Conservation (phyloP, 2,113 vertebrate species). For the Cnemophilus loriae region DNA sequence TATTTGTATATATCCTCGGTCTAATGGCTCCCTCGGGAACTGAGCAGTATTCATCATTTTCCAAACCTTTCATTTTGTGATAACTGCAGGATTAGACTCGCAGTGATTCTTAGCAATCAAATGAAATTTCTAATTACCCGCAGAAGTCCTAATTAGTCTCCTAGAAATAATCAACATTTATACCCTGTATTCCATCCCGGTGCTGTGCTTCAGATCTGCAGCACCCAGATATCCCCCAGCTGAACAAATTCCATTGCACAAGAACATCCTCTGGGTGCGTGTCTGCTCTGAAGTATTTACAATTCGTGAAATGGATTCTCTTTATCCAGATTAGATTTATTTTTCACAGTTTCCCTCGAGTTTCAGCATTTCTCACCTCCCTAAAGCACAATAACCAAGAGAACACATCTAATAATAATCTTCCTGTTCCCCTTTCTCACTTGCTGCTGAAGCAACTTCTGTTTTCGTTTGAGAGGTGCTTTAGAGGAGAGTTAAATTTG, state of each 20-base stretch:
- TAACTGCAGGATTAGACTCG: background rate
- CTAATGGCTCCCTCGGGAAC: background rate
- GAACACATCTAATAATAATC: background rate
- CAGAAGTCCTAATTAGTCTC: conserved; percentile 30
- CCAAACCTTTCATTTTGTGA: conserved; percentile 16
- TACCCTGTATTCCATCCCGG: background rate
- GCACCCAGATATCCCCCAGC: background rate
- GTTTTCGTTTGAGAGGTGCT: background rate
- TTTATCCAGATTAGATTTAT: background rate
- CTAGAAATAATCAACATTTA: background rate
- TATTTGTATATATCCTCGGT: background rate
- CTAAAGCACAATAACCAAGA: background rate
- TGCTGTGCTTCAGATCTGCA: background rate
- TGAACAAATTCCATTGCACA: background rate
- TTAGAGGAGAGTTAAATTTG: background rate
- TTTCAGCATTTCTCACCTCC: background rate
- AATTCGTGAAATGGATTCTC: background rate
- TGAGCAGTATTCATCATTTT: background rate
- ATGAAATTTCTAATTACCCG: conserved; percentile 24
- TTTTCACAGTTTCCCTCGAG: background rate
- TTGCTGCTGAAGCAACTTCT: background rate
- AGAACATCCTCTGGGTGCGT: background rate
- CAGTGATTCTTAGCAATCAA: conserved; percentile 27
- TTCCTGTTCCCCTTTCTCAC: background rate
- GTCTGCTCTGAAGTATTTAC: background rate